phyloP scores from a whole-genome alignment of 1,140 invertebrate species.

The Carcinoscorpius rotundicauda region DNA sequence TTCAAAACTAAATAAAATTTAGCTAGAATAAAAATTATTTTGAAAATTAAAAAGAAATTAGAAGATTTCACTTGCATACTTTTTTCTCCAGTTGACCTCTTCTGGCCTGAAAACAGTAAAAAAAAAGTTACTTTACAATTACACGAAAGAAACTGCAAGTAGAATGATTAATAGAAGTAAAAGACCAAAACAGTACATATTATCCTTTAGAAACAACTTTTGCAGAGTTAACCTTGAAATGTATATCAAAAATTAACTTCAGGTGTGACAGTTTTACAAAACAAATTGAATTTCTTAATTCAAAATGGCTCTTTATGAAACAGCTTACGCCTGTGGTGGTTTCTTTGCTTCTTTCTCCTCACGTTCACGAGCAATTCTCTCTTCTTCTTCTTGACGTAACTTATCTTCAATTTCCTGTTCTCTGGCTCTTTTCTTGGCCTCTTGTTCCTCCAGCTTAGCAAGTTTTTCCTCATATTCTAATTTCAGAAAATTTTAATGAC shows the following conservation, averaged over 20 bases:
- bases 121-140: too few relatives aligned
- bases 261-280: neutral
- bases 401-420: constrained; percentile 18
- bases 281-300: neutral
- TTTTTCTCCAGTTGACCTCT: too few relatives aligned
- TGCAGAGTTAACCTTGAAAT: neutral
- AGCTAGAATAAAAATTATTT: too few relatives aligned
- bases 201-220: too few relatives aligned
- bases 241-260: neutral
- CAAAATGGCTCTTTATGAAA: neutral
- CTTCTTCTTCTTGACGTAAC: constrained; percentile 10
- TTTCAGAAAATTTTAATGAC: too few relatives aligned
- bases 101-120: too few relatives aligned
- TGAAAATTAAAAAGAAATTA: too few relatives aligned
- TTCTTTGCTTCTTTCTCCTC: constrained; percentile 12
- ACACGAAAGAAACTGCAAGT: too few relatives aligned
- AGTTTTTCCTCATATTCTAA: constrained; percentile 11
- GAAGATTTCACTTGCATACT: too few relatives aligned
- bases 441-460: constrained; percentile 17
- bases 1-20: too few relatives aligned
- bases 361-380: constrained; percentile 1
- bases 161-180: too few relatives aligned
- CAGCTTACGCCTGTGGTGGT: neutral
- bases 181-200: too few relatives aligned
- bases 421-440: constrained; percentile 18